These are phyloP conservation scores for Ladona fulva DNA, from an alignment of 1,140 invertebrate species.

Conservation along the genomic window DNA sequence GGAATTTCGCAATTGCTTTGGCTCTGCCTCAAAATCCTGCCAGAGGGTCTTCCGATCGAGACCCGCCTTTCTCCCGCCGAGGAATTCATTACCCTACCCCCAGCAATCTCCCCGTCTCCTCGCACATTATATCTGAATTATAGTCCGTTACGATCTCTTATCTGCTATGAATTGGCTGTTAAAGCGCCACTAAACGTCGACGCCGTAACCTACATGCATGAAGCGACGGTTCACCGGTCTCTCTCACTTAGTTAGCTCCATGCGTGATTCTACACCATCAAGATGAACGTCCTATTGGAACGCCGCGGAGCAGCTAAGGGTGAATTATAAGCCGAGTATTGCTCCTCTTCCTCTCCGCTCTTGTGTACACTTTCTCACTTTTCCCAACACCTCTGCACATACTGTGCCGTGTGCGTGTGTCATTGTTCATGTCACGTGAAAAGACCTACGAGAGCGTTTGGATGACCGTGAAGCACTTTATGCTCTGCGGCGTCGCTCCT, in stretches of 20 bases:
- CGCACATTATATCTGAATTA: not conserved
- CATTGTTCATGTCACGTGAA: too few species aligned
- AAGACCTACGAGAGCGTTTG: too few species aligned
- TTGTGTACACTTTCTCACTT: not conserved
- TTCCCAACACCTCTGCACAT: too few species aligned
- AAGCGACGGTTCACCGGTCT: not conserved
- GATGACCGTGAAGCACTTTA: too few species aligned
- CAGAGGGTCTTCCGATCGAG: not conserved
- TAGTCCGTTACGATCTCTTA: not conserved
- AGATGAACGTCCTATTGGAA: not conserved
- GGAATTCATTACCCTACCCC: too few species aligned
- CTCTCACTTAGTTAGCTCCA: not conserved
- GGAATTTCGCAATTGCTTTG: too few species aligned
- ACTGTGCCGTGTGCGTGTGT: too few species aligned
- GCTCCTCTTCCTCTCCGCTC: not conserved
- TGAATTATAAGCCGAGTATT: not conserved
- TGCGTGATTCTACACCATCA: not conserved
- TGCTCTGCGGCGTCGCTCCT: too few species aligned
- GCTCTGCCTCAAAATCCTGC: too few species aligned
- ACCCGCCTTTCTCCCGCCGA: too few species aligned
- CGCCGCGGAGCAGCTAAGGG: not conserved
- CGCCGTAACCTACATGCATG: not conserved
- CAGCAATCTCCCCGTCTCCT: not conserved
- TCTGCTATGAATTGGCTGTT: not conserved
- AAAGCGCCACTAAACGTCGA: not conserved